Conservation (phyloP, 2,113 vertebrate genomes). For the Colistium nudipinnis region DNA sequence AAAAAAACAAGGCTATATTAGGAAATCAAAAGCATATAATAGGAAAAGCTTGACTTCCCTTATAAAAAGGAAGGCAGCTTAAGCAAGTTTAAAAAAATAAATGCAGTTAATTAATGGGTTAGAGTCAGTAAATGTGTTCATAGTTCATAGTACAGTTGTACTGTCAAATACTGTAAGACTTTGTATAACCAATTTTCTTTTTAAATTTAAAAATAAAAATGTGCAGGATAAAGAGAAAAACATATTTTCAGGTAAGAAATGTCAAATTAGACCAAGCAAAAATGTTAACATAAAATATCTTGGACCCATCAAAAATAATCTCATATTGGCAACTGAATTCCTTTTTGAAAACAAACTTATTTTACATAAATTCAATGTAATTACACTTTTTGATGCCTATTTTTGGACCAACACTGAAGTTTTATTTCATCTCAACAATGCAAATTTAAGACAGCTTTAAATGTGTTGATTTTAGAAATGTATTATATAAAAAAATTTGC, state of each 20-base stretch:
- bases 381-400: background rate
- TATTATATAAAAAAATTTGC: conserved; percentile 26
- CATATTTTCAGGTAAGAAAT: background rate
- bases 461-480: conserved; percentile 23
- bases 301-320: conserved; percentile 43
- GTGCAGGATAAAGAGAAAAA: background rate
- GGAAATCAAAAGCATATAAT: conserved; percentile 7
- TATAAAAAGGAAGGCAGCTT: conserved; percentile 31
- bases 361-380: background rate
- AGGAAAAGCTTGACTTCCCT: conserved; percentile 12
- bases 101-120: conserved; percentile 14
- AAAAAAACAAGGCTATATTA: background rate
- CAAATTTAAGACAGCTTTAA: too few relatives aligned
- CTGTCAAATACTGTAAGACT: background rate
- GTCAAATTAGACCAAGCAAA: conserved; percentile 4
- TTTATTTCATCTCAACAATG: background rate
- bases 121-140: conserved; percentile 5
- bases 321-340: conserved; percentile 37
- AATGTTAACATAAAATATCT: background rate
- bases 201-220: conserved; percentile 20
- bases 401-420: conserved; percentile 13
- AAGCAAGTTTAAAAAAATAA: conserved; percentile 6
- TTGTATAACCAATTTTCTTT: background rate
- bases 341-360: background rate
- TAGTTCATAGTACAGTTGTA: background rate